Percentiles rank a stretch among this genome's conserved stretches.
Conservation (phyloP, 64 coral and sea anemone species). For the Catalaphyllia jardinei region DNA sequence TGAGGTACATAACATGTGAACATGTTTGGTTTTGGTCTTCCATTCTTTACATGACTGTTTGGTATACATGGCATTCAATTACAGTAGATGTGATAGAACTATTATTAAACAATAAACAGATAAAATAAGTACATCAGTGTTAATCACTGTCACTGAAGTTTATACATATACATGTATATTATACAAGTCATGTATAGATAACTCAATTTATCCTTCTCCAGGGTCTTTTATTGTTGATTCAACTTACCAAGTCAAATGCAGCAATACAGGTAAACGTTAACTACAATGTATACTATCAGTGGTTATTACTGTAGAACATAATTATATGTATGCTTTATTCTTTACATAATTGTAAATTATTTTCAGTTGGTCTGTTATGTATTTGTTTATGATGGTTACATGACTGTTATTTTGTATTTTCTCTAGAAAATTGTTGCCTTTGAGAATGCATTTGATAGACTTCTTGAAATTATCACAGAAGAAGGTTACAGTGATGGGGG, state of each 20-base stretch:
- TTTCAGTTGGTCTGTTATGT: too few relatives aligned
- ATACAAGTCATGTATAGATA: too few relatives aligned
- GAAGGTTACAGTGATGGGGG: constrained; percentile 97
- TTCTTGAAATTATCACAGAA: constrained; percentile 94
- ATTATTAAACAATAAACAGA: too few relatives aligned
- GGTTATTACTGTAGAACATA: too few relatives aligned
- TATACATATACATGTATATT: neutral
- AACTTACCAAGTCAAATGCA: constrained; percentile 97
- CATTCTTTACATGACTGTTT: too few relatives aligned
- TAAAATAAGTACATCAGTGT: too few relatives aligned
- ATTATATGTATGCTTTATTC: neutral
- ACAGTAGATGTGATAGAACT: too few relatives aligned
- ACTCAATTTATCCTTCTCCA: neutral
- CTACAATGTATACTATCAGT: neutral
- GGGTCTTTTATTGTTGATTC: constrained; percentile 89
- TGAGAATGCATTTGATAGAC: constrained; percentile 99
- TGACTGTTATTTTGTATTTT: constrained; percentile 8
- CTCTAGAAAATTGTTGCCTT: constrained; percentile 98
- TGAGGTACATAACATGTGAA: constrained; percentile 55
- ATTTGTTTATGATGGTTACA: neutral
- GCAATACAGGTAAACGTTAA: constrained; percentile 74
- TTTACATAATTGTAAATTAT: too few relatives aligned
- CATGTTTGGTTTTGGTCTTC: neutral
- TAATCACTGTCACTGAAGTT: neutral
- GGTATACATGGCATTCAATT: neutral